Percentiles rank a stretch among this genome's conserved stretches.
These are phyloP conservation scores for Sympetrum striolatum DNA, from an alignment of 2,888 invertebrate species.

Conservation along the genomic window DNA sequence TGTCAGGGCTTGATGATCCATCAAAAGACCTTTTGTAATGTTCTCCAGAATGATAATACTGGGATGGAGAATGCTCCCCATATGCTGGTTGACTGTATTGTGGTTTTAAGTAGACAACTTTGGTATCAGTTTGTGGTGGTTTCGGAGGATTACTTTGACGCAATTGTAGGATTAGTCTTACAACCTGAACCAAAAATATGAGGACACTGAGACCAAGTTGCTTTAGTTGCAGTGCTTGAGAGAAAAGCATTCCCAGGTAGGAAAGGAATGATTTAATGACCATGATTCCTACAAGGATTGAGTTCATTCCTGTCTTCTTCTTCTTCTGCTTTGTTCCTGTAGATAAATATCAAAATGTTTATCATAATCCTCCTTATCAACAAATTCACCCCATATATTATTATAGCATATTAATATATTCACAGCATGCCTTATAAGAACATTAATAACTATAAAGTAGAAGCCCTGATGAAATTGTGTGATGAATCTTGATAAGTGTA, in stretches of 20 bases:
- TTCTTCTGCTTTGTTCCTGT: neutral
- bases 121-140: neutral
- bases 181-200: neutral
- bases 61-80: neutral
- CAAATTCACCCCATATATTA: no score
- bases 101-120: slow-evolving; percentile 19
- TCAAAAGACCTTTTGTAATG: slow-evolving; percentile 10
- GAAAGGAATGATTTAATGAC: neutral
- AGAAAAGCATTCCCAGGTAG: slow-evolving; percentile 8
- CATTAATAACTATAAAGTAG: no score
- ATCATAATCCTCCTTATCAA: no score
- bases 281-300: neutral
- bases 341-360: neutral
- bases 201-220: neutral
- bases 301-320: neutral
- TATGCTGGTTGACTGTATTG: neutral
- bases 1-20: neutral
- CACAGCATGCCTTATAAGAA: no score
- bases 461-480: no score
- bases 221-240: neutral
- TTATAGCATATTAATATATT: no score
- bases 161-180: neutral
- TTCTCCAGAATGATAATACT: neutral
- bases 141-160: neutral
- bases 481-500: no score